Conservation (phyloP, 2,888 invertebrate genomes). For the Meloe dianella region DNA sequence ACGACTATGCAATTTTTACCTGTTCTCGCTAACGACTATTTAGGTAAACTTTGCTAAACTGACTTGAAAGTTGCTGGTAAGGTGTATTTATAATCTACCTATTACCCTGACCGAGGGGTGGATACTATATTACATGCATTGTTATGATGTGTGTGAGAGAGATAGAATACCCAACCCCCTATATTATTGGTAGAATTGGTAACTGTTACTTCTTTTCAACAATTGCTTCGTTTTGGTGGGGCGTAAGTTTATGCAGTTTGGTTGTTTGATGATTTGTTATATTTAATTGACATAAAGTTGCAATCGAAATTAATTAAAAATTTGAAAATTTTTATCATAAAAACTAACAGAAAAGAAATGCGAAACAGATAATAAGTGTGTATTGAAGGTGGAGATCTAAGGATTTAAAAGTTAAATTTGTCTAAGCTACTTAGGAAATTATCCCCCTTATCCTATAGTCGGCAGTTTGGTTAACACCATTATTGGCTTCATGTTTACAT, state of each 20-base stretch:
- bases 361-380: not conserved
- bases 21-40: not conserved
- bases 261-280: slow-evolving; percentile 35
- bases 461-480: slow-evolving; percentile 12
- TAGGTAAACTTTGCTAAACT: slow-evolving; percentile 10
- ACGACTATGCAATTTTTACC: not conserved
- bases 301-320: not conserved
- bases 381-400: not conserved
- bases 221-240: slow-evolving; percentile 41
- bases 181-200: slow-evolving; percentile 6
- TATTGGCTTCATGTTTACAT: slow-evolving; percentile 15
- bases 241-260: slow-evolving; percentile 54
- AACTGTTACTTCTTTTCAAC: slow-evolving; percentile 21
- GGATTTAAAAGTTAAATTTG: slow-evolving; percentile 18
- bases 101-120: not conserved
- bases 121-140: not conserved
- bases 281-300: not conserved
- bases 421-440: slow-evolving; percentile 19
- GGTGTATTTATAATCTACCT: not conserved
- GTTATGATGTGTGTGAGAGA: not conserved
- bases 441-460: slow-evolving; percentile 14
- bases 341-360: not conserved
- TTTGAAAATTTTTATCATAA: not conserved
- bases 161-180: not conserved
- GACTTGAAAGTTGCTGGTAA: not conserved